A percentile compares a stretch with the other conserved stretches of the same genome.
Evolutionary conservation across 2,888 invertebrate species (phyloP).

Genomic region (Eutolmus rufibarbis): DNA sequence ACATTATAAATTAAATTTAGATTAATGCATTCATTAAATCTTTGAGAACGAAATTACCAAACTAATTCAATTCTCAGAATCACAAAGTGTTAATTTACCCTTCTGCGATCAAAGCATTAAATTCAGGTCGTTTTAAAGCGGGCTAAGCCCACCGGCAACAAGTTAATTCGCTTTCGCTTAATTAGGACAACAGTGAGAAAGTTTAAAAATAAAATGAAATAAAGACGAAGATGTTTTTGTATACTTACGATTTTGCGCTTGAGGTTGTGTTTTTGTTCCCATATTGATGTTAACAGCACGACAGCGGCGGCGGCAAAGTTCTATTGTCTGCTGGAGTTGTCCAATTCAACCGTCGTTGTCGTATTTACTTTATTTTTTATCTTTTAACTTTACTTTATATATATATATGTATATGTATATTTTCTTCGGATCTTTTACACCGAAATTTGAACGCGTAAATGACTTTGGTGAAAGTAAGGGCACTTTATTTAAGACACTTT

Average conservation of each 20-base stretch:
- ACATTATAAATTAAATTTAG: neutral
- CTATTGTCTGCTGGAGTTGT: neutral
- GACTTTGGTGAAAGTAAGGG: constrained; percentile 43
- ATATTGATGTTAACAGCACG: constrained; percentile 41
- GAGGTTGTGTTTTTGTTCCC: constrained; percentile 48
- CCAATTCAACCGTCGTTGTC: neutral
- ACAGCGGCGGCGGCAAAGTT: neutral
- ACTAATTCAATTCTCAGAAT: neutral
- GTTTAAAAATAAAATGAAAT: neutral
- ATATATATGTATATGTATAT: neutral
- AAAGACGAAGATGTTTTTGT: neutral
- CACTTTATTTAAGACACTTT: constrained; percentile 48
- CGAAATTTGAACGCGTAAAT: neutral
- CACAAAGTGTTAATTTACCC: neutral
- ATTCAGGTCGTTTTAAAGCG: neutral
- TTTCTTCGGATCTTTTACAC: neutral
- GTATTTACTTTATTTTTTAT: neutral
- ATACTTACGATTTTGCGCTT: constrained; percentile 45
- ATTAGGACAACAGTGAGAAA: neutral
- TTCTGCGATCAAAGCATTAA: neutral
- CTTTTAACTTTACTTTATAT: neutral
- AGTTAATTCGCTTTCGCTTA: neutral
- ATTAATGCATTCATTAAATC: neutral
- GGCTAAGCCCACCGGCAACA: neutral
- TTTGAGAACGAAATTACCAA: neutral